Evolutionary conservation across 2,888 invertebrate genomes (phyloP), one percentile per base, ranked within the genome.

Genomic region (Branchellion lobata): DNA sequence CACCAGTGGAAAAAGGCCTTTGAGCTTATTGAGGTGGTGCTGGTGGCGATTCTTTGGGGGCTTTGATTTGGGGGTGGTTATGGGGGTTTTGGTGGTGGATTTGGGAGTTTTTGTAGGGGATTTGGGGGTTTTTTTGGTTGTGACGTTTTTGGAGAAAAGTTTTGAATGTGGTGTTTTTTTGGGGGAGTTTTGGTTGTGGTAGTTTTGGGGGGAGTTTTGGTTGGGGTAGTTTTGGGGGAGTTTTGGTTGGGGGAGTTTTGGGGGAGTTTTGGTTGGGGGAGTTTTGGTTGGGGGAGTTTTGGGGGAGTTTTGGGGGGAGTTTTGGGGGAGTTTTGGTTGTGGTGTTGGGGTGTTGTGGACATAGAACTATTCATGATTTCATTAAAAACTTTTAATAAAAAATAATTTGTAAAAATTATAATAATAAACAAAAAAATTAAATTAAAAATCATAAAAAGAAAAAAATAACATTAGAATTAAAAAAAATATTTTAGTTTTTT

Each of bases 1-100:
- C 83, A 83, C n/a, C 83, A 84, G 27, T 89, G 89, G 89, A 83
- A 81, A 21, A 83, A 83, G 76, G 88, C 89, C 3, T 87, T 88
- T 81, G 77, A 84, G 21, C 82, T 85, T 1, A 83, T 89, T 1
- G 87, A 88, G 86, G 89, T 88, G 79, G 71, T n/a, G n/a, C n/a
- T 5, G 0, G 1, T 14, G 33, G 40, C 8, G 14, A 40, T 57
- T 40, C 40, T 8, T 5, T 5, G 40, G 8, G 14, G 40, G 14
- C 5, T 5, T 40, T 40, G 40, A 14, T 8, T 5, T 5, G 40
- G 65, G 65, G 21, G 21, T 5, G 65, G 8, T 5, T 5, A 21
- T 3, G n/a, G n/a, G 65, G n/a, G n/a, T n/a, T 40, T 14, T 8
- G 40, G 40, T 5, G 8, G 65, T 11, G n/a, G 8, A 65, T 65